Evolutionary conservation across 1,140 invertebrate species (phyloP).

Genomic region (Atta texana): DNA sequence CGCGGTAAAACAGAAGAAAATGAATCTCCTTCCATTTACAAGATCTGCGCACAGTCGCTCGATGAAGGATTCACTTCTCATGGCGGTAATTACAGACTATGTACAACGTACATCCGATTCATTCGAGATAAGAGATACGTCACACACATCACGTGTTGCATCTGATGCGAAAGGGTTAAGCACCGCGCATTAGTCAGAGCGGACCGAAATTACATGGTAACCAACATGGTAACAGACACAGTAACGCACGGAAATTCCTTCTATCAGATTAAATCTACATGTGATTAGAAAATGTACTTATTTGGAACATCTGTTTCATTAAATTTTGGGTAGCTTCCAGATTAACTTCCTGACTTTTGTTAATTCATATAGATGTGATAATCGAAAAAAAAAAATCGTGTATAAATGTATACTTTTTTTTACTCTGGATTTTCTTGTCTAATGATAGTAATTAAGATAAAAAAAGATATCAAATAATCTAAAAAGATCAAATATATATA

Average conservation of each 20-base stretch:
- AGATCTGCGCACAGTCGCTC: slow-evolving; percentile 18
- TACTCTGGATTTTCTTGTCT: slow-evolving; percentile 2
- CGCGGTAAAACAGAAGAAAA: slow-evolving; percentile 36
- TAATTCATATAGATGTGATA: background rate
- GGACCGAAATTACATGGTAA: slow-evolving; percentile 47
- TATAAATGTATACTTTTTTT: background rate
- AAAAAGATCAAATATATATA: background rate
- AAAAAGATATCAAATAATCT: background rate
- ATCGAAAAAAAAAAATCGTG: background rate
- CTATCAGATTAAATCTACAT: slow-evolving; percentile 7
- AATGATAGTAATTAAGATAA: background rate
- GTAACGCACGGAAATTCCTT: slow-evolving; percentile 25
- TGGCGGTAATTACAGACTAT: slow-evolving; percentile 49
- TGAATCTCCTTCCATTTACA: slow-evolving; percentile 52
- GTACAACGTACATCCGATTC: slow-evolving; percentile 40
- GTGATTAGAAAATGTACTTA: too few relatives aligned
- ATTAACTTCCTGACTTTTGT: background rate
- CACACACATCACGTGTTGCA: slow-evolving; percentile 44
- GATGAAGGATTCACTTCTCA: slow-evolving; percentile 42
- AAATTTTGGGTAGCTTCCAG: slow-evolving; percentile 4
- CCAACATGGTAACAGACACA: slow-evolving; percentile 24
- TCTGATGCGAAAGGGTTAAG: slow-evolving; percentile 49
- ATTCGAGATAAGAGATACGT: slow-evolving; percentile 55
- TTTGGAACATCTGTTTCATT: background rate
- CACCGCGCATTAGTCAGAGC: slow-evolving; percentile 38